A percentile compares a stretch with the other conserved stretches of the same genome.
Evolutionary conservation across 2,797 vertebrate species (phyloP).

Genomic region (Nannoperca obscura): DNA sequence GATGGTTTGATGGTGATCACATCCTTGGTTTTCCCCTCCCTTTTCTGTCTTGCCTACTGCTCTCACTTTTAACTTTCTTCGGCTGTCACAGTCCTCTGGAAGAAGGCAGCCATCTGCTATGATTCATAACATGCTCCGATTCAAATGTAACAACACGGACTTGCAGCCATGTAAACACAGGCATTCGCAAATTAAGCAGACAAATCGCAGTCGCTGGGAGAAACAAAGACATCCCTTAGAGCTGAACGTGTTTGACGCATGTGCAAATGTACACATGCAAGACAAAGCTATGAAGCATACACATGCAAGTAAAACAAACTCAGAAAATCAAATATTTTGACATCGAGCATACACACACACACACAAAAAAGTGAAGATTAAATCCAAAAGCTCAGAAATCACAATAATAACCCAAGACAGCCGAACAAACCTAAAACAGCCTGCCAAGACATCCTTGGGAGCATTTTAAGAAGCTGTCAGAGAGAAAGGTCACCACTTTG

Average conservation of each 20-base stretch:
- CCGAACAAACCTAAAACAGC: conserved; percentile 17
- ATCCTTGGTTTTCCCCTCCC: conserved; percentile 49
- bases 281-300: conserved; percentile 14
- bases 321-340: conserved; percentile 40
- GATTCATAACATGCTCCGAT: conserved; percentile 67
- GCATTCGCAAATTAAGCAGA: conserved; percentile 57
- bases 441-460: conserved; percentile 19
- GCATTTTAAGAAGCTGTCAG: conserved; percentile 46
- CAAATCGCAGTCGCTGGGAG: conserved; percentile 55
- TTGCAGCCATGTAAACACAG: conserved; percentile 69
- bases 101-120: conserved; percentile 77
- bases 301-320: conserved; percentile 22
- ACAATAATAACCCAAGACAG: conserved; percentile 14
- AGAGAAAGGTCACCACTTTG: conserved; percentile 70
- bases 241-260: conserved; percentile 51
- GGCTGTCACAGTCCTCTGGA: conserved; percentile 65
- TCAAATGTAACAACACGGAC: conserved; percentile 67
- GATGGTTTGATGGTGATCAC: conserved; percentile 74
- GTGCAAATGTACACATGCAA: conserved; percentile 45
- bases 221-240: conserved; percentile 58
- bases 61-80: conserved; percentile 72
- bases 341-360: neutral
- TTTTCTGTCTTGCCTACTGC: conserved; percentile 61
- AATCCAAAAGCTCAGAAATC: conserved; percentile 10
- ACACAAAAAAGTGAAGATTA: neutral